Base-by-base conservation (phyloP, 2,113 vertebrate genomes). In the Dicaeum eximium region DNA sequence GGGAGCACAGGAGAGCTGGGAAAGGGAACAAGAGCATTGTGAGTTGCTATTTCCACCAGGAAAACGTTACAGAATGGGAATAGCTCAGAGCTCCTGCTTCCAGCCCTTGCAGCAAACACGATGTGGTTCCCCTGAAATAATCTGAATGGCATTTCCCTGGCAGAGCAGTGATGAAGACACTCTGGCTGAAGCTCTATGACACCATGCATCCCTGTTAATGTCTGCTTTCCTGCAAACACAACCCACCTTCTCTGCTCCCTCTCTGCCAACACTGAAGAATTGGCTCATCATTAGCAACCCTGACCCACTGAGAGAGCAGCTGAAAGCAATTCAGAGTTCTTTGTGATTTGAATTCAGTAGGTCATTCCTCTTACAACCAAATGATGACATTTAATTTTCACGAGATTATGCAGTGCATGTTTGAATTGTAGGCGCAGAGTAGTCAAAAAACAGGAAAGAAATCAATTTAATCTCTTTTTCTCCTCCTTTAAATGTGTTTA, bases 1-100 rank as follows among this genome's bases (percentile, higher is more conserved):
- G 33, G 73, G 50, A 50, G 30, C 33, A 35, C 44, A 54, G 42
- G 38, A 73, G 56, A 64, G 30, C 27, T 47, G 27, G 10, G 17
- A 37, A 38, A 35, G 4, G 22, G 15, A 9, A 47, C n/a, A 47
- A 2, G 2, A 67, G 17, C 38, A 37, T 2, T 0, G 0, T 25
- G 57, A 33, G 10, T 71, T 56, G 33, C 38, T 31, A 1, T 37
- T 81, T 56, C 47, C 30, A 23, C 44, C 2, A 5, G n/a, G 51
- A 53, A 65, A 64, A 30, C 0, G 3, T 80, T 8, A 44, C 9
- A 2, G 15, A n/a, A 62, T 1, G 3, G 27, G 42, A 61, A n/a
- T 1, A 44, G 31, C 48, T 69, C 24, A 33, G 40, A 82, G n/a
- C n/a, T 81, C 22, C 80, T 64, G 33, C 56, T 50, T 64, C 22